Conservation (phyloP, 2,888 invertebrate genomes). For the Lasioglossum vierecki region DNA sequence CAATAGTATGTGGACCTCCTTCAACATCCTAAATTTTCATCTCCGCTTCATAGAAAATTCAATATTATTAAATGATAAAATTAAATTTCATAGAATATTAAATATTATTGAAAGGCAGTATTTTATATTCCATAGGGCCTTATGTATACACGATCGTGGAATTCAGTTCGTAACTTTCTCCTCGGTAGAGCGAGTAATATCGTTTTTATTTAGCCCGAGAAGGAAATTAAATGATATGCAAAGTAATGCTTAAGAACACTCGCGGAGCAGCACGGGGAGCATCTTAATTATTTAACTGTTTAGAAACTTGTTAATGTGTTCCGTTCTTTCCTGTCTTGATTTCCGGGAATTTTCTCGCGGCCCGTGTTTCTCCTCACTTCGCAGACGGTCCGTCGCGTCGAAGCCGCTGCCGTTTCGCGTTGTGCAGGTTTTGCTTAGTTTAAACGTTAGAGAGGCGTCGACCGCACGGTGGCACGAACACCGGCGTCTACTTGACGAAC, state of each 20-base stretch:
- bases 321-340: constrained; percentile 1
- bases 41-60: no score
- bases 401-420: neutral
- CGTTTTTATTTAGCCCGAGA: neutral
- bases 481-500: constrained; percentile 3
- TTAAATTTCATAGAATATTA: no score
- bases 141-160: no score
- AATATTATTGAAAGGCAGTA: no score
- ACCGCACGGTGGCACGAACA: constrained; percentile 19
- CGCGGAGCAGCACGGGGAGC: neutral
- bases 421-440: constrained; percentile 7
- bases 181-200: neutral
- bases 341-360: constrained; percentile 27
- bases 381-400: neutral
- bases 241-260: constrained; percentile 20
- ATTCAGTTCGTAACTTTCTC: neutral
- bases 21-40: no score
- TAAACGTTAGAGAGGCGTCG: constrained; percentile 49
- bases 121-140: no score
- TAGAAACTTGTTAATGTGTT: constrained; percentile 28
- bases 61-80: no score
- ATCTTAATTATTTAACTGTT: constrained; percentile 46
- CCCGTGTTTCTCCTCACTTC: constrained; percentile 6
- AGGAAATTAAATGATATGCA: constrained; percentile 32
- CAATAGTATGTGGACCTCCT: no score